Conservation (phyloP, 1,140 invertebrate genomes). For the Lepeophtheirus salmonis region DNA sequence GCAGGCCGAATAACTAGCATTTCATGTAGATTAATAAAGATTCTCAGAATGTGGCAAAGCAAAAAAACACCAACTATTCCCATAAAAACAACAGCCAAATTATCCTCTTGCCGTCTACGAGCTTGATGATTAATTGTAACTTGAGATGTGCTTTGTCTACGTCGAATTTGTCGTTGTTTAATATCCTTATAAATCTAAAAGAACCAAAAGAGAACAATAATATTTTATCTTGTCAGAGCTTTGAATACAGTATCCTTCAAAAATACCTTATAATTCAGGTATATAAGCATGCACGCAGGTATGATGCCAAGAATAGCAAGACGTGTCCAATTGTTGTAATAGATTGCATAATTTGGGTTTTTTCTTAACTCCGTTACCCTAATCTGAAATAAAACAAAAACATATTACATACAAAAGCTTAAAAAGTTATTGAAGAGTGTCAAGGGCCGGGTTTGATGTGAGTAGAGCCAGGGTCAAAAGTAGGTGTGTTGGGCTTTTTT, state of each 20-base stretch:
- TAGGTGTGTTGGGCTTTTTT: too few species aligned
- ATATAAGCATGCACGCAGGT: constrained; percentile 2
- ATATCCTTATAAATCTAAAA: constrained; percentile 12
- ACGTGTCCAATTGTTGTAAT: constrained; percentile 9
- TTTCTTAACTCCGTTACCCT: background rate
- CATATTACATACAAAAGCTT: too few species aligned
- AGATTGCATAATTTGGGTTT: constrained; percentile 2
- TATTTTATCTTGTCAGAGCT: too few species aligned
- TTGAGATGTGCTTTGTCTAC: background rate
- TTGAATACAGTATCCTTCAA: background rate
- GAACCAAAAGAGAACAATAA: background rate
- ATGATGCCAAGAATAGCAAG: constrained; percentile 8
- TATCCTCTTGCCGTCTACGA: background rate
- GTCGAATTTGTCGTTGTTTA: constrained; percentile 1
- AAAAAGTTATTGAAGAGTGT: too few species aligned
- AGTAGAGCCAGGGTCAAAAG: too few species aligned
- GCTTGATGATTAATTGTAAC: constrained; percentile 9
- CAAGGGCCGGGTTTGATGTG: too few species aligned
- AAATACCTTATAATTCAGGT: constrained; percentile 6
- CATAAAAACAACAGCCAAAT: background rate
- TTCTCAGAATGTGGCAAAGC: background rate
- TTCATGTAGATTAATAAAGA: background rate
- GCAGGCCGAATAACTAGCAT: background rate
- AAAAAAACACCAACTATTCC: background rate
- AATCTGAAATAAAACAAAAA: background rate